These are phyloP conservation scores for Pangasius krempfi DNA, from an alignment of 2,797 vertebrate species.

Conservation along the genomic window DNA sequence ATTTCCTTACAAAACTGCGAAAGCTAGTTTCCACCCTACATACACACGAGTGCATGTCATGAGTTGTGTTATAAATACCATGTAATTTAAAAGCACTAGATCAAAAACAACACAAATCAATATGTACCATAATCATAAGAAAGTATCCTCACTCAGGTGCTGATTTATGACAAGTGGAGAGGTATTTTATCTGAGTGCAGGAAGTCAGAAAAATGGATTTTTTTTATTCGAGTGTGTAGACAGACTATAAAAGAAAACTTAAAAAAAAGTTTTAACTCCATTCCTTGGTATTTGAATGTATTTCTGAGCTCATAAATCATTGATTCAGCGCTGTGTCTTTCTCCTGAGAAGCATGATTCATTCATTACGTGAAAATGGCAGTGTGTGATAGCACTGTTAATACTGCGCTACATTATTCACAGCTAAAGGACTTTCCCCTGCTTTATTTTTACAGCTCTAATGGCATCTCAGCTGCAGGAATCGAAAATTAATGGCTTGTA, in stretches of 20 bases:
- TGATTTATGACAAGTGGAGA: neutral
- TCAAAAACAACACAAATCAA: neutral
- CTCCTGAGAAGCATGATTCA: conserved; percentile 30
- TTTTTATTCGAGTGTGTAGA: neutral
- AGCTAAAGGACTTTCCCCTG: conserved; percentile 18
- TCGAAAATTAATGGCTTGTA: conserved; percentile 4
- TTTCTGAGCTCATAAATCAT: conserved; percentile 21
- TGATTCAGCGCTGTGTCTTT: conserved; percentile 10
- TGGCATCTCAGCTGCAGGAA: conserved; percentile 18
- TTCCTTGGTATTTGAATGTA: neutral
- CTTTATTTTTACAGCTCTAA: conserved; percentile 24
- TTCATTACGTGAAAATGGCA: conserved; percentile 39
- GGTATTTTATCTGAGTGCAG: neutral
- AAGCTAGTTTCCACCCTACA: neutral
- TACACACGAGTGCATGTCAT: too few species aligned
- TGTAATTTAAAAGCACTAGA: neutral
- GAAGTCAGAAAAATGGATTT: neutral
- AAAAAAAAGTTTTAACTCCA: neutral
- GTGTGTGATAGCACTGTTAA: conserved; percentile 29
- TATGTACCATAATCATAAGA: neutral
- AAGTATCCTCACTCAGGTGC: too few species aligned
- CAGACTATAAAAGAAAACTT: neutral
- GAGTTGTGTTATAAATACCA: neutral
- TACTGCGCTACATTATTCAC: conserved; percentile 33
- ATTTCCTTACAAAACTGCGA: neutral